Conservation (phyloP, 92 coral and sea anemone genomes). For the Palythoa heliodiscus region DNA sequence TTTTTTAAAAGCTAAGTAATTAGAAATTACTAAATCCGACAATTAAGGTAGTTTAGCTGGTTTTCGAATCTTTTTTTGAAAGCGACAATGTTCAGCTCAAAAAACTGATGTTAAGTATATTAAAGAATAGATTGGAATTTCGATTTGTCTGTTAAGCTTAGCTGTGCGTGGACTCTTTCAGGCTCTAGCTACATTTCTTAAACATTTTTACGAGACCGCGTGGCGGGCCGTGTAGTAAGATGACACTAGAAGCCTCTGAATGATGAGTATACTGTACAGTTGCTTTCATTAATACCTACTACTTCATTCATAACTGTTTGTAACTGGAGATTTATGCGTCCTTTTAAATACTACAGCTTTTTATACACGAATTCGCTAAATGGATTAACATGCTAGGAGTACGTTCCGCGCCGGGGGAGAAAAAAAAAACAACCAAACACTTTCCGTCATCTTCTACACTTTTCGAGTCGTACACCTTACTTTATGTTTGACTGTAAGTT, state of each 20-base stretch:
- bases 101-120: not conserved
- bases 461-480: not conserved
- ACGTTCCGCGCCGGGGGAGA: not conserved
- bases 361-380: not conserved
- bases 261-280: not conserved
- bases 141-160: not conserved
- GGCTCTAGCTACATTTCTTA: no score
- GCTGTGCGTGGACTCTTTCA: not conserved
- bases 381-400: constrained; percentile 12
- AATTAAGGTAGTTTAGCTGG: constrained; percentile 11
- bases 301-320: constrained; percentile 27
- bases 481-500: not conserved
- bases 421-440: not conserved
- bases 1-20: constrained; percentile 13
- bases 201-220: not conserved
- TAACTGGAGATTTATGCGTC: constrained; percentile 35
- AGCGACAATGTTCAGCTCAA: constrained; percentile 20
- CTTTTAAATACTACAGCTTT: constrained; percentile 34
- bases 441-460: not conserved
- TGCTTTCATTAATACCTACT: constrained; percentile 11
- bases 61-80: not conserved
- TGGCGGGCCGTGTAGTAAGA: constrained; percentile 13
- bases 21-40: constrained; percentile 6
- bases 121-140: not conserved
- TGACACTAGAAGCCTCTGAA: not conserved